Conservation (phyloP, 2,797 vertebrate species). For the Labroides dimidiatus region DNA sequence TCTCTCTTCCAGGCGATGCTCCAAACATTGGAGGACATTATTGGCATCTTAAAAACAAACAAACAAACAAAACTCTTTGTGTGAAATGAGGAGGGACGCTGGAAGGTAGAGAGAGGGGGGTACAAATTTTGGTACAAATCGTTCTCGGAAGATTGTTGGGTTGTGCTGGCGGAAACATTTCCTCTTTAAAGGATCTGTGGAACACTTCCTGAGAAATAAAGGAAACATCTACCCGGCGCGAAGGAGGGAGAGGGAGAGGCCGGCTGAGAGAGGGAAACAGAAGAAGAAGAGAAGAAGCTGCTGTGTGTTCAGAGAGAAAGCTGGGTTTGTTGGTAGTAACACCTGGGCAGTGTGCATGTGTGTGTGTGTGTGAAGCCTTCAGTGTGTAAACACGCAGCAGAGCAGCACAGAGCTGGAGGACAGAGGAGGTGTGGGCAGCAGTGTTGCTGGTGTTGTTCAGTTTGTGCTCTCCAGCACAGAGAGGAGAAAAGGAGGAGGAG, state of each 20-base stretch:
- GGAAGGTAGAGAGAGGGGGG: conserved; percentile 8
- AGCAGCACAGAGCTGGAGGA: conserved; percentile 52
- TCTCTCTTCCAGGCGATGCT: conserved; percentile 69
- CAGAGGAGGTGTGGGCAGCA: conserved; percentile 63
- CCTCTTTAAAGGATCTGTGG: conserved; percentile 70
- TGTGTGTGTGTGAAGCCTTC: conserved; percentile 3
- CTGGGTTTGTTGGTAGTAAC: conserved; percentile 4
- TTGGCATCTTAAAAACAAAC: conserved; percentile 22
- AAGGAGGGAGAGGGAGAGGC: conserved; percentile 10
- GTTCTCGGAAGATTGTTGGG: not conserved
- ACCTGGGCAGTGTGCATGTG: conserved; percentile 12
- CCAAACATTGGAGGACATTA: conserved; percentile 79
- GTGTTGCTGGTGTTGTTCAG: conserved; percentile 67
- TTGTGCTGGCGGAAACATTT: conserved; percentile 74
- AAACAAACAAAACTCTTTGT: not conserved
- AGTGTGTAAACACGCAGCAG: conserved; percentile 58
- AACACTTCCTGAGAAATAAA: conserved; percentile 82
- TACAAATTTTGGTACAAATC: conserved; percentile 20
- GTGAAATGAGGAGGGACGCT: conserved; percentile 65
- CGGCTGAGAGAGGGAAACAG: not conserved
- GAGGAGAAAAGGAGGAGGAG: conserved; percentile 25
- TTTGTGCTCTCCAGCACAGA: conserved; percentile 61
- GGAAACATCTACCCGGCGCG: conserved; percentile 74
- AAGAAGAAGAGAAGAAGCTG: not conserved
- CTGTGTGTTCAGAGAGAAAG: conserved; percentile 1